Evolutionary conservation across 2,113 vertebrate species (phyloP).

Genomic region (Archocentrus centrarchus): DNA sequence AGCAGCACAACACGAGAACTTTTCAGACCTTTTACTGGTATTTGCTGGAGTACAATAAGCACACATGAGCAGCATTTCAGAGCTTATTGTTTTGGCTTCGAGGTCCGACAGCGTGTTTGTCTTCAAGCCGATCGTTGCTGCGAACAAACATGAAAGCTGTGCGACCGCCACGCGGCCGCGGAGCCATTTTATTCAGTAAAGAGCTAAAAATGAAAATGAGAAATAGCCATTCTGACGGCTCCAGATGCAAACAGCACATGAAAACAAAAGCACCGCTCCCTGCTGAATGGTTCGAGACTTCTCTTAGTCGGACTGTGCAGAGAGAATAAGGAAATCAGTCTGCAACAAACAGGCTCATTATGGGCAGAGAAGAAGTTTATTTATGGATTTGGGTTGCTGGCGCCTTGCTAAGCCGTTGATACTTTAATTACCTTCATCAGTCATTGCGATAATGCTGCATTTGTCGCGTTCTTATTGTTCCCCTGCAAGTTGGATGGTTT

Average conservation of each 20-base stretch:
- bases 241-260: slow-evolving; percentile 21
- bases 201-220: slow-evolving; percentile 13
- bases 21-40: background rate
- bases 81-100: background rate
- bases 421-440: slow-evolving; percentile 71
- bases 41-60: background rate
- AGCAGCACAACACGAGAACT: background rate
- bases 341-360: slow-evolving; percentile 61
- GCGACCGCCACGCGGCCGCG: slow-evolving; percentile 13
- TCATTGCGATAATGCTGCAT: slow-evolving; percentile 60
- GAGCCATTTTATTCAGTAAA: background rate
- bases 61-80: background rate
- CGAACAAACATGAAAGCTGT: slow-evolving; percentile 17
- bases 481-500: slow-evolving; percentile 27
- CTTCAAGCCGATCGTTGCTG: slow-evolving; percentile 21
- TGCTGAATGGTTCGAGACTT: slow-evolving; percentile 4
- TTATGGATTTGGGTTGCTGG: slow-evolving; percentile 60
- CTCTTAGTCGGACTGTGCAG: slow-evolving; percentile 26
- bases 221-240: slow-evolving; percentile 14
- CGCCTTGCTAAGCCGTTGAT: slow-evolving; percentile 50
- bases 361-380: slow-evolving; percentile 46
- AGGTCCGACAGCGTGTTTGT: background rate
- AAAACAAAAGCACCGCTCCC: slow-evolving; percentile 14
- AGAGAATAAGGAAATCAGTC: slow-evolving; percentile 29
- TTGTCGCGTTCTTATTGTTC: slow-evolving; percentile 24